Evolutionary conservation across 1,140 invertebrate species (phyloP), one percentile per base, ranked within the genome.

Genomic region (Colletes gigas): DNA sequence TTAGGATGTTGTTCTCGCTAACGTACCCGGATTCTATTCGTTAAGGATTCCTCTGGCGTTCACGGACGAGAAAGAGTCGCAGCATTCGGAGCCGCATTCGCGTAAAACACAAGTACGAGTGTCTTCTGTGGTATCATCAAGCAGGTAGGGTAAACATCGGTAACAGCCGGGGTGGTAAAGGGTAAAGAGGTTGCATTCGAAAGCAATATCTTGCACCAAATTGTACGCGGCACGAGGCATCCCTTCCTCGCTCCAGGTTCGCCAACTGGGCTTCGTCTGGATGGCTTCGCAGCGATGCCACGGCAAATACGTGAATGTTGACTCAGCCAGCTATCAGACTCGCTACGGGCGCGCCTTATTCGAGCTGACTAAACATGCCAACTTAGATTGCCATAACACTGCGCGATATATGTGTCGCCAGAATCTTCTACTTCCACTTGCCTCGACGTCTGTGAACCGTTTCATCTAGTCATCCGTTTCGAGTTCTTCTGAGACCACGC

Each of bases 361-460:
- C 88, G 79, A 86, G 86, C 89, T 90, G 86, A 91, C 89, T 91
- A 91, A 90, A 92, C 89, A 91, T 82, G 82, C 83, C 86, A 91
- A 89, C 88, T 91, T 89, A 87, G 83, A 90, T 92, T 92, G 88
- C 87, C 88, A 85, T 88, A 91, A 89, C 85, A 88, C 78, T 81
- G 80, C 67, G 59, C 73, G 69, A 86, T 81, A 78, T 85, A 85
- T 76, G 74, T 62, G 69, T 83, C 62, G 68, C 69, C 52, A 67
- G 78, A 78, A 80, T 63, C 76, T 77, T 73, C 81, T 54, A 71
- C 82, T 83, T 69, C 69, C 70, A 76, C 71, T 55, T 10, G 50
- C 52, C 4, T 2, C 9, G 15, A 21, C 47, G 55, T 76, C 62
- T 81, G 65, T 19, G 19, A 57, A 9, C 21, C 19, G 19, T 68